Evolutionary conservation across 2,797 vertebrate genomes (phyloP).

Genomic region (Gambusia yucatana): DNA sequence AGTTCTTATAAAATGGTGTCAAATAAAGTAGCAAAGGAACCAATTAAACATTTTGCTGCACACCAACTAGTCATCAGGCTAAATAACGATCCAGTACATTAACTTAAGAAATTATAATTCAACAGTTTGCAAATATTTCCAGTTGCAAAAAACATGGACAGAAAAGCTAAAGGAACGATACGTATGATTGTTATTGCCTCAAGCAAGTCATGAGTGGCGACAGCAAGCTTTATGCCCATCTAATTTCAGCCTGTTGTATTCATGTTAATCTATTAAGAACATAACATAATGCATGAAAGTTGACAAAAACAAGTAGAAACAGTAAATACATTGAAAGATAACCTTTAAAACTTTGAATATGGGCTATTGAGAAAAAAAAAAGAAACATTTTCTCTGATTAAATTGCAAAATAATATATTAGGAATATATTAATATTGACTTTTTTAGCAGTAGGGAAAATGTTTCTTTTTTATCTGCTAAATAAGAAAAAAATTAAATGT

Average conservation of each 20-base stretch:
- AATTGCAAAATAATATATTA: background rate
- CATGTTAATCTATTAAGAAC: background rate
- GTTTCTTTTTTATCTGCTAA: background rate
- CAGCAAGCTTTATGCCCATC: background rate
- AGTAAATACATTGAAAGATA: background rate
- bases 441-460: background rate
- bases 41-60: background rate
- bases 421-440: background rate
- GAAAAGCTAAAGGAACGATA: too few species aligned
- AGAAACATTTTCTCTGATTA: too few species aligned
- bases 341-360: background rate
- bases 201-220: background rate
- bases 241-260: background rate
- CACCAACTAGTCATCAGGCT: background rate
- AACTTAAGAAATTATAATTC: too few species aligned
- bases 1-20: background rate
- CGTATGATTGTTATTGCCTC: too few species aligned
- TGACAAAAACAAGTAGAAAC: background rate
- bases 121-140: too few species aligned
- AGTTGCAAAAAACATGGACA: too few species aligned
- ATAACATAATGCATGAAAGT: background rate
- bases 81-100: too few species aligned
- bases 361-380: too few species aligned
- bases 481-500: background rate
- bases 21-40: background rate